Conservation (phyloP, 2,797 vertebrate genomes). For the Echiichthys vipera region DNA sequence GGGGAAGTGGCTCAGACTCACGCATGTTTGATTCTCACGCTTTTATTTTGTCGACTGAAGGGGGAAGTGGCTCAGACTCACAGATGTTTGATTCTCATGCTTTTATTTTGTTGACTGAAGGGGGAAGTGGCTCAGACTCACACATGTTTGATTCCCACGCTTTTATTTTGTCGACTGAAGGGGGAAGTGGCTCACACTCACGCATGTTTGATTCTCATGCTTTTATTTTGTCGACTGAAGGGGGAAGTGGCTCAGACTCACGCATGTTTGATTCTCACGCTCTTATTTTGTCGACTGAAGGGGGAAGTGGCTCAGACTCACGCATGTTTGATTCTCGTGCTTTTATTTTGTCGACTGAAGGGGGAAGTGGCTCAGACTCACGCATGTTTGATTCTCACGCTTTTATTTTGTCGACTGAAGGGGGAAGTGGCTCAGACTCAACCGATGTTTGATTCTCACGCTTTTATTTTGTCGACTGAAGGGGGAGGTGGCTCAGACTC, state of each 20-base stretch:
- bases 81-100: not conserved
- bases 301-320: slow-evolving; percentile 73
- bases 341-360: slow-evolving; percentile 66
- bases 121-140: slow-evolving; percentile 73
- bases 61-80: slow-evolving; percentile 73
- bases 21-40: not conserved
- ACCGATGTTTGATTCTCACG: not conserved
- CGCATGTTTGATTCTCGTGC: not conserved
- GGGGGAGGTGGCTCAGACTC: slow-evolving; percentile 79
- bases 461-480: slow-evolving; percentile 48
- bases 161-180: slow-evolving; percentile 66
- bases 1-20: slow-evolving; percentile 73
- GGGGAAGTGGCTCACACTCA: slow-evolving; percentile 77
- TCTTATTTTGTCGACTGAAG: slow-evolving; percentile 65
- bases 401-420: slow-evolving; percentile 66
- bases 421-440: slow-evolving; percentile 73
- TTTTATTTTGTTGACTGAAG: slow-evolving; percentile 66
- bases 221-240: slow-evolving; percentile 66
- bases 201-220: not conserved
- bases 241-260: slow-evolving; percentile 73
- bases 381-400: not conserved
- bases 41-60: slow-evolving; percentile 66
- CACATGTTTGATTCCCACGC: not conserved
- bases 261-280: not conserved
- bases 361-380: slow-evolving; percentile 73